Conservation (phyloP, 2,797 vertebrate species). For the Sphenodon punctatus region DNA sequence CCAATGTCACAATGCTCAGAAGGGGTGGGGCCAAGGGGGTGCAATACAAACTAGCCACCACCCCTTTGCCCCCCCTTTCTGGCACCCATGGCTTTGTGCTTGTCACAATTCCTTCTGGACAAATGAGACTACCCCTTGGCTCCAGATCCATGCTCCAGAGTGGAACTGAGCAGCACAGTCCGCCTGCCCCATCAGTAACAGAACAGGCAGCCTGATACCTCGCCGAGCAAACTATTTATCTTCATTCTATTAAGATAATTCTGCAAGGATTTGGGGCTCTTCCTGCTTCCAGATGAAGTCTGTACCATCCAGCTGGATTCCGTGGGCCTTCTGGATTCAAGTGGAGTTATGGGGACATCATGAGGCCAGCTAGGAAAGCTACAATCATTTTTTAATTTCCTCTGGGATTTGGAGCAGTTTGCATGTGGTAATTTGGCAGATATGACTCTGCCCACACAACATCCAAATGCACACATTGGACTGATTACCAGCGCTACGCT, state of each 20-base stretch:
- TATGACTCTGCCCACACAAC: too few relatives aligned
- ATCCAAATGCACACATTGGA: too few relatives aligned
- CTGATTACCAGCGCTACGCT: too few relatives aligned
- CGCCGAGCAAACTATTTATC: background rate
- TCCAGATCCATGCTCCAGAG: background rate
- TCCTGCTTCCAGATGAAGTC: background rate
- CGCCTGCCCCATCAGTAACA: background rate
- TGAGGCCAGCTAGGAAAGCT: conserved; percentile 35
- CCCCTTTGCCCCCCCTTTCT: too few relatives aligned
- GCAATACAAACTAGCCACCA: too few relatives aligned
- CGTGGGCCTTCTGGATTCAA: background rate
- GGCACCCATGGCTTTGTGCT: too few relatives aligned
- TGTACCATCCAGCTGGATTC: background rate
- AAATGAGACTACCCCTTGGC: too few relatives aligned
- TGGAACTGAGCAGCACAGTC: background rate
- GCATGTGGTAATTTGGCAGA: too few relatives aligned
- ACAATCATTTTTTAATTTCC: background rate
- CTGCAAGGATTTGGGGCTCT: background rate
- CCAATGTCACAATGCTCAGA: too few relatives aligned
- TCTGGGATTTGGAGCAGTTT: fast-evolving
- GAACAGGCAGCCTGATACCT: background rate
- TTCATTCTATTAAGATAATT: too few relatives aligned
- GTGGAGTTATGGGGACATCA: conserved; percentile 53
- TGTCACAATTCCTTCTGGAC: too few relatives aligned
- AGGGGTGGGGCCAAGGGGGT: too few relatives aligned